Conservation (phyloP, 2,797 vertebrate species). For the Oophaga sylvatica region DNA sequence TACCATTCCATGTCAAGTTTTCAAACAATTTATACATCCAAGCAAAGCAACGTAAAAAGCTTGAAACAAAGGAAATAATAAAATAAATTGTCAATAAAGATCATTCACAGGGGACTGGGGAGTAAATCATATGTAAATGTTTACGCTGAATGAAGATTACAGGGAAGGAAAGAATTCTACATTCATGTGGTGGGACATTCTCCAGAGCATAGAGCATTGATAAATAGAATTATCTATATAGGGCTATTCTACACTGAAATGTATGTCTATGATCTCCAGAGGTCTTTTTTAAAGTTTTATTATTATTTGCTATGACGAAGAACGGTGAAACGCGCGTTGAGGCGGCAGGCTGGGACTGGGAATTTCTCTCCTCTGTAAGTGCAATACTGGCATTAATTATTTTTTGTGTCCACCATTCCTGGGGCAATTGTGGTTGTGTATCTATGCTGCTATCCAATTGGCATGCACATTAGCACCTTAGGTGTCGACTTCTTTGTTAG, state of each 20-base stretch:
- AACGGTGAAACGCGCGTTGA: no score
- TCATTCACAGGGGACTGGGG: not conserved
- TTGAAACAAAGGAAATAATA: not conserved
- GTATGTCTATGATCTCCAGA: not conserved
- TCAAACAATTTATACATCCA: not conserved
- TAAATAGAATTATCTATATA: constrained; percentile 15
- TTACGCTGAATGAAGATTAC: constrained; percentile 1
- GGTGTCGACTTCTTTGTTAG: no score
- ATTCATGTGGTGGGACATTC: not conserved
- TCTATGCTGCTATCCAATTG: no score
- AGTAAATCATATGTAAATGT: constrained; percentile 28
- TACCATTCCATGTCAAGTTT: not conserved
- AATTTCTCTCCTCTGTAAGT: no score
- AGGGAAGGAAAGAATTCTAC: not conserved
- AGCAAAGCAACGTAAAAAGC: not conserved
- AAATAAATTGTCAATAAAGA: not conserved
- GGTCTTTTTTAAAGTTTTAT: not conserved
- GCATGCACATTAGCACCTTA: no score
- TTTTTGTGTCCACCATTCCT: no score
- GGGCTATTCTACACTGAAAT: not conserved
- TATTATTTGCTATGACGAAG: not conserved
- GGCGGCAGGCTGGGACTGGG: no score
- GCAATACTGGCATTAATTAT: no score
- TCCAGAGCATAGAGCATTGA: not conserved
- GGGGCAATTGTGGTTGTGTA: no score